Evolutionary conservation across 2,113 vertebrate species (phyloP).

Genomic region (Megaptera novaeangliae): DNA sequence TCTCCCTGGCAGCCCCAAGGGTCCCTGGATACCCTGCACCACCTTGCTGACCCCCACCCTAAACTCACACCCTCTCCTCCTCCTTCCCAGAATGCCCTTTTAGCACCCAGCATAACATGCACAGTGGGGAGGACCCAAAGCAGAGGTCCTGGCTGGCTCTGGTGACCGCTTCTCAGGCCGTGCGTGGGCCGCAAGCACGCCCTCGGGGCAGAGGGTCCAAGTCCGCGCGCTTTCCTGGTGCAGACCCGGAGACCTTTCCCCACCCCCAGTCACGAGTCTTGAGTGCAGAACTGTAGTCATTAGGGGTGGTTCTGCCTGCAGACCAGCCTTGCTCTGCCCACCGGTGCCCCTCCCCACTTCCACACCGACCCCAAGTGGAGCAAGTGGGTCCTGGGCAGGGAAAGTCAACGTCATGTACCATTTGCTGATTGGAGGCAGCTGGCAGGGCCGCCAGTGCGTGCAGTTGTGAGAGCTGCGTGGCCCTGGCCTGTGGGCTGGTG

Average conservation of each 20-base stretch:
- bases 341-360: background rate
- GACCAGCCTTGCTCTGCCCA: background rate
- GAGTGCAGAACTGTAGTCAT: background rate
- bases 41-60: background rate
- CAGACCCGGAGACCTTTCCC: background rate
- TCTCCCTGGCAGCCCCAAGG: background rate
- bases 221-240: background rate
- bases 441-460: background rate
- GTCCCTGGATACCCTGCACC: background rate
- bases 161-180: background rate
- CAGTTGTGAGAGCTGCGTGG: background rate
- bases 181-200: background rate
- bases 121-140: background rate
- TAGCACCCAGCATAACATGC: background rate
- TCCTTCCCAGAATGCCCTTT: background rate
- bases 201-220: background rate
- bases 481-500: background rate
- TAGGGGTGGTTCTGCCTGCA: background rate
- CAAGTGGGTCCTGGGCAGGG: background rate
- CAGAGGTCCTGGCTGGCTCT: background rate
- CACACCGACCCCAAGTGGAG: background rate
- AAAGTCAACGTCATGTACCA: background rate
- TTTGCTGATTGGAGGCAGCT: background rate
- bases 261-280: constrained; percentile 16
- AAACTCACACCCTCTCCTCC: background rate